Evolutionary conservation across 2,888 invertebrate genomes (phyloP).

Genomic region (Hyppa rectilinea): DNA sequence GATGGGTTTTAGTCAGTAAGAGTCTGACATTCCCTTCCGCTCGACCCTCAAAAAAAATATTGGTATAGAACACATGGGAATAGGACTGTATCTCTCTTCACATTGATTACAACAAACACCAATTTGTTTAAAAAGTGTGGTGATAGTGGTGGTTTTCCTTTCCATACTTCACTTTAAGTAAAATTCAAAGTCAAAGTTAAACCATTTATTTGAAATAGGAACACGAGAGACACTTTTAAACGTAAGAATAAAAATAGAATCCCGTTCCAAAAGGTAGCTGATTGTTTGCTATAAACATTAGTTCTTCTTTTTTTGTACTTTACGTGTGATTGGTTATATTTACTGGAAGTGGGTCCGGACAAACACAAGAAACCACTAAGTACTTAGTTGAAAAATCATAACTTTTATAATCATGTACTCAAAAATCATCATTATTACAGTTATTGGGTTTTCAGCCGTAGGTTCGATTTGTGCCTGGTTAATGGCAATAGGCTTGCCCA

Average conservation of each 20-base stretch:
- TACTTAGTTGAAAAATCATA: not conserved
- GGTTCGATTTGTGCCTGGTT: not conserved
- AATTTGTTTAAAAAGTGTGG: not conserved
- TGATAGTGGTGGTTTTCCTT: not conserved
- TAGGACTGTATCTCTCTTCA: not conserved
- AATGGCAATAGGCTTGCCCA: not conserved
- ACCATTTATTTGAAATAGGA: no score
- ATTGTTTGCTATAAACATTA: not conserved
- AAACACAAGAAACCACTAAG: not conserved
- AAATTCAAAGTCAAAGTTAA: no score
- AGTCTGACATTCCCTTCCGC: no score
- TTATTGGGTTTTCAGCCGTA: not conserved
- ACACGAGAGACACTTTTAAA: no score
- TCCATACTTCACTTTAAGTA: no score
- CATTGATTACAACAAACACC: not conserved
- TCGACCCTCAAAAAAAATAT: no score
- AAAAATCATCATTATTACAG: not conserved
- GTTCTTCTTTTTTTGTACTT: no score
- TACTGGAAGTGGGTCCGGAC: not conserved
- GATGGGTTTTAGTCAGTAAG: no score
- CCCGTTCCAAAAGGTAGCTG: no score
- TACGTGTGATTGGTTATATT: not conserved
- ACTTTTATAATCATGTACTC: not conserved
- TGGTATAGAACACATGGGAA: not conserved
- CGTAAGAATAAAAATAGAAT: no score